Conservation (phyloP, 30 jellyfish, hydroid and myxozoan species). For the Pseudorhiza aurosa region DNA sequence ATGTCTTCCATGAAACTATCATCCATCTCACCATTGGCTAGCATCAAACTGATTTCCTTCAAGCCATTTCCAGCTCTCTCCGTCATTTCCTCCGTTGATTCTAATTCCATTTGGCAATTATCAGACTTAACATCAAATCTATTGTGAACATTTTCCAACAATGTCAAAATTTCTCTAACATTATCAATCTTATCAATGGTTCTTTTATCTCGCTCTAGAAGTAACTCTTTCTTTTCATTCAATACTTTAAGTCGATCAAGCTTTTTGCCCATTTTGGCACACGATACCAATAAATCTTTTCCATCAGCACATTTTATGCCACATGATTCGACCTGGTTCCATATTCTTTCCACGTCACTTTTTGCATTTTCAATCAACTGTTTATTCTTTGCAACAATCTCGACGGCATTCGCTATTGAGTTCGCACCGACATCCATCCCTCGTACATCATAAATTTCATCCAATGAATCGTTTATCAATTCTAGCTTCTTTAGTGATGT, state of each 20-base stretch:
- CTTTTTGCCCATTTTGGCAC: background rate
- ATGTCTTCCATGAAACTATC: background rate
- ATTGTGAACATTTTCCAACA: background rate
- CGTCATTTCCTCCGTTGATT: background rate
- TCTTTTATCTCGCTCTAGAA: background rate
- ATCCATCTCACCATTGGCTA: background rate
- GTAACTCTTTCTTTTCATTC: background rate
- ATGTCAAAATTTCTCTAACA: background rate
- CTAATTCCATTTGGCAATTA: background rate
- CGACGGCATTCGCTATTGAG: background rate
- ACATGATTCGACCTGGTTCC: slow-evolving; percentile 3
- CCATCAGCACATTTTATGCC: background rate
- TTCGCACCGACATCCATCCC: background rate
- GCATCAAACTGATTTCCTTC: background rate
- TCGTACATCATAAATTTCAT: background rate
- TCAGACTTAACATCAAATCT: slow-evolving; percentile 3
- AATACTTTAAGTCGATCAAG: background rate
- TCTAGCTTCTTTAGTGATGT: background rate
- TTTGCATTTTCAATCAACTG: background rate
- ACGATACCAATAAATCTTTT: background rate
- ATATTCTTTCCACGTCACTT: background rate
- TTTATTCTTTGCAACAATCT: background rate
- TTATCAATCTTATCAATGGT: background rate
- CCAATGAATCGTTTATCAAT: background rate
- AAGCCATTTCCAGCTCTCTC: background rate